Evolutionary conservation across 2,888 invertebrate species (phyloP).

Genomic region (Lycocerus yunnanus): DNA sequence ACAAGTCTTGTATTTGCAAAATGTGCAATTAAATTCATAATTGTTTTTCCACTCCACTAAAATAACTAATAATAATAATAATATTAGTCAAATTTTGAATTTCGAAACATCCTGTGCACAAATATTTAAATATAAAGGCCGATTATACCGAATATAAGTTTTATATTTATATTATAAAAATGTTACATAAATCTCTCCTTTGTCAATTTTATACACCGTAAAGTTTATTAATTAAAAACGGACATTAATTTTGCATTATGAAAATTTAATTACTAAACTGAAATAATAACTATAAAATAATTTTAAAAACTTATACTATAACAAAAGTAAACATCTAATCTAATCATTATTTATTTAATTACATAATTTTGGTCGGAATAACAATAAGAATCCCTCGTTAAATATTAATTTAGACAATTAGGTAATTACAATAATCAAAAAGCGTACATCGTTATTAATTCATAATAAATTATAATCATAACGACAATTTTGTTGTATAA

Average conservation of each 20-base stretch:
- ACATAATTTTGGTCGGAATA: not conserved
- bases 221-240: not conserved
- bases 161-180: not conserved
- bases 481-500: not conserved
- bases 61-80: too few species aligned
- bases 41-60: not conserved
- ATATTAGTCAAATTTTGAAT: not conserved
- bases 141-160: not conserved
- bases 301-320: not conserved
- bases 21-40: constrained; percentile 12
- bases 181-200: not conserved
- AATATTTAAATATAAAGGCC: not conserved
- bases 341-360: not conserved
- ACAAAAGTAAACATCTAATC: not conserved
- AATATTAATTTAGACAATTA: not conserved
- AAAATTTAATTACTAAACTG: not conserved
- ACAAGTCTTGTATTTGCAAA: constrained; percentile 15
- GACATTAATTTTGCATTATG: not conserved
- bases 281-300: not conserved
- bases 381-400: not conserved
- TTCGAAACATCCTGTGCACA: not conserved
- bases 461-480: not conserved
- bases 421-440: not conserved
- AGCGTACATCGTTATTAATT: not conserved
- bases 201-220: not conserved